Percentiles rank a stretch among this genome's conserved stretches.
Evolutionary conservation across 2,797 vertebrate species (phyloP).

Genomic region (Eutrigla gurnardus): DNA sequence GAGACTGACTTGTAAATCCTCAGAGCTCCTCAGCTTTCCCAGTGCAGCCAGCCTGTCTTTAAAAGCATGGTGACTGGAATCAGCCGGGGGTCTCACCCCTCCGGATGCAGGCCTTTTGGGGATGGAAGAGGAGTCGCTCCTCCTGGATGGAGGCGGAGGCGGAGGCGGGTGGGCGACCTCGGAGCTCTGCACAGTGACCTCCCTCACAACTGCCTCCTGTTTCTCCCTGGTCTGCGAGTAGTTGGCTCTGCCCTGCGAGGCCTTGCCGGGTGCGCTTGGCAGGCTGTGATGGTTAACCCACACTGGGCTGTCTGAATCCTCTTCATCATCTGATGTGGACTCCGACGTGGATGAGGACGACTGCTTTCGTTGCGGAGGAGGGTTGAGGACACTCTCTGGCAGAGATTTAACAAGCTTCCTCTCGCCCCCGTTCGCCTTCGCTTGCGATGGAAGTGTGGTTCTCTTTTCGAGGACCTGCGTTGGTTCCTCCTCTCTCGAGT

Average conservation of each 20-base stretch:
- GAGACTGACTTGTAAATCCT: slow-evolving; percentile 74
- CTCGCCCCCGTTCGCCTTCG: slow-evolving; percentile 72
- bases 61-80: slow-evolving; percentile 88
- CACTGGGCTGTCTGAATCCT: slow-evolving; percentile 78
- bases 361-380: slow-evolving; percentile 60
- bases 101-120: slow-evolving; percentile 81
- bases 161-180: slow-evolving; percentile 64
- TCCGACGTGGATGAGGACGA: slow-evolving; percentile 85
- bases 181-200: slow-evolving; percentile 30
- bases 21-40: slow-evolving; percentile 88
- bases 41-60: slow-evolving; percentile 91
- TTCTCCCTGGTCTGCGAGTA: slow-evolving; percentile 73
- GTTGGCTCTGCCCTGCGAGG: slow-evolving; percentile 51
- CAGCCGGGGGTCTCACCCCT: slow-evolving; percentile 80
- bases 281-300: slow-evolving; percentile 85
- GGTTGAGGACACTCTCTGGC: slow-evolving; percentile 73
- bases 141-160: slow-evolving; percentile 73
- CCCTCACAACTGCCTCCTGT: slow-evolving; percentile 63
- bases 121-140: slow-evolving; percentile 83
- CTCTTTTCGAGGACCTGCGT: slow-evolving; percentile 75
- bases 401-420: slow-evolving; percentile 80
- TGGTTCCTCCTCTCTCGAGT: slow-evolving; percentile 62
- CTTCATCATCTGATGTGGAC: slow-evolving; percentile 78
- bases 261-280: slow-evolving; percentile 71
- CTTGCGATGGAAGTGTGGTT: slow-evolving; percentile 80